Evolutionary conservation across 2,888 invertebrate species (phyloP), one percentile per base, ranked within the genome.

Genomic region (Petrolisthes cinctipes): DNA sequence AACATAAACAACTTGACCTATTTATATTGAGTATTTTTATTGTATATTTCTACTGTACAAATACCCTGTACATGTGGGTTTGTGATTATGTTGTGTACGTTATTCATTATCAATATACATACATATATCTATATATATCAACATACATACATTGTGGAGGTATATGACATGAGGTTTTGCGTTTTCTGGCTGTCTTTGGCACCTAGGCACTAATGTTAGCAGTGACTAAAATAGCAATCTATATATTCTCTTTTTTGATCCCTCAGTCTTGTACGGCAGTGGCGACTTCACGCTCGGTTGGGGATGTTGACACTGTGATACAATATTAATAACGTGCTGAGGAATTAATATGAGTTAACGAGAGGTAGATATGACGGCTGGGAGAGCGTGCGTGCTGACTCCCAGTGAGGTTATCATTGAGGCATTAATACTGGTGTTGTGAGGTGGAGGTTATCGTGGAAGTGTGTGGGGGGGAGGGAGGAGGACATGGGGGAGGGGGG

Each of bases 21-120:
- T 81, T 82, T 61, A 81, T 88, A 84, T 80, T 84, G 84, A 88
- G 88, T 88, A 88, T 88, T 88, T 86, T 88, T 84, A 84, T 88
- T 88, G 81, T 84, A 84, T 84, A 81, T 88, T 81, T 82, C 90
- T 90, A 90, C 86, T 89, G 89, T 90, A 90, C 90, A 90, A 90
- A 90, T 90, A 90, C 90, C 90, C 90, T 90, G 90, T 90, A 90
- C 90, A 90, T 86, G 89, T 89, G 88, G 88, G 85, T 88, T 86
- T 84, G 88, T 88, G 85, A 84, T 84, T 88, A 88, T 84, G 88
- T 88, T 82, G 85, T 84, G 88, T 88, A 88, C 81, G 88, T 81
- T 84, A 54, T 79, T 66, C 68, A 57, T 76, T 79, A 71, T 83
- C 82, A 76, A 53, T 81, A 88, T 88, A 88, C 84, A 88, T 84